Percentiles rank a stretch among this genome's conserved stretches.
Evolutionary conservation across 2,888 invertebrate genomes (phyloP).

Genomic region (Phortica okadai): DNA sequence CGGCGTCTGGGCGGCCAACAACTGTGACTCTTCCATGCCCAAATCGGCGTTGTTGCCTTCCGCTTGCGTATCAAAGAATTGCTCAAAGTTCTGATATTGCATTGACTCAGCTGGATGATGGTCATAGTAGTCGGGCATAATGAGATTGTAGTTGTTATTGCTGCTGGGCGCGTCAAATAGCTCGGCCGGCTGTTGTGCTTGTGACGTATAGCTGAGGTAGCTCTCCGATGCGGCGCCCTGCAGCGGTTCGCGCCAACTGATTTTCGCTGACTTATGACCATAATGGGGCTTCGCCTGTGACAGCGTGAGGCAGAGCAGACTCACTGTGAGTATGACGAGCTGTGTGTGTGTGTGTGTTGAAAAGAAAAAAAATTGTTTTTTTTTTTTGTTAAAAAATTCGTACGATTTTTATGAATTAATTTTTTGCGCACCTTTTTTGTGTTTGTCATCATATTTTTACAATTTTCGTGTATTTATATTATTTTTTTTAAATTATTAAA

Average conservation of each 20-base stretch:
- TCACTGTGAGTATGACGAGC: background rate
- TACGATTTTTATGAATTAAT: background rate
- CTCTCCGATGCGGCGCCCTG: background rate
- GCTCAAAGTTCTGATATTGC: constrained; percentile 66
- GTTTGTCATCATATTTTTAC: background rate
- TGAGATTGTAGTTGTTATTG: constrained; percentile 65
- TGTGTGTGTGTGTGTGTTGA: background rate
- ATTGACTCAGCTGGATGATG: constrained; percentile 64
- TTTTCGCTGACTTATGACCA: constrained; percentile 36
- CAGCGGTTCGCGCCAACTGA: constrained; percentile 9
- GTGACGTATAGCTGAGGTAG: background rate
- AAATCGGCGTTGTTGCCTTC: constrained; percentile 53
- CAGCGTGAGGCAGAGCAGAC: constrained; percentile 43
- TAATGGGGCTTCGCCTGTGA: constrained; percentile 54
- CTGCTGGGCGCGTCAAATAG: constrained; percentile 31
- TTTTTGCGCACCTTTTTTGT: constrained; percentile 4
- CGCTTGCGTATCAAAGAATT: constrained; percentile 61
- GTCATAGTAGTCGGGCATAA: constrained; percentile 65
- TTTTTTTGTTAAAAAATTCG: background rate
- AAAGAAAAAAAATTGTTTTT: background rate
- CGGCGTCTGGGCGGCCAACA: constrained; percentile 48
- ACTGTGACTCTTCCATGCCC: constrained; percentile 68
- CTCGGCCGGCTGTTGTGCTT: constrained; percentile 44
- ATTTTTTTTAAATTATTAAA: background rate
- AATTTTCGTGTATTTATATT: background rate